Evolutionary conservation across 2,113 vertebrate species (phyloP).

Genomic region (Dromiciops gliroides): DNA sequence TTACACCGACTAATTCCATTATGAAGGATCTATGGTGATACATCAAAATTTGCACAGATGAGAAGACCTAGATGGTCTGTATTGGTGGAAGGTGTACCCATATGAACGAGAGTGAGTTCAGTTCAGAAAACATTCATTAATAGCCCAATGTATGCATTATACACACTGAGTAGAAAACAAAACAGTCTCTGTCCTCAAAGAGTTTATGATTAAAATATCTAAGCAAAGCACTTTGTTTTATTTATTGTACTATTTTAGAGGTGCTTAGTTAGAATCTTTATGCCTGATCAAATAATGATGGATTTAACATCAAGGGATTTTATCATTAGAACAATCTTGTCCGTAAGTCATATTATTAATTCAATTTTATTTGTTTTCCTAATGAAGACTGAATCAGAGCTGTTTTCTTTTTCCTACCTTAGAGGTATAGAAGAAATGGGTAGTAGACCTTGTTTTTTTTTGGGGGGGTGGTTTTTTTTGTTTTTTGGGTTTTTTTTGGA

Average conservation of each 20-base stretch:
- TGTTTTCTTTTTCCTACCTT: not conserved
- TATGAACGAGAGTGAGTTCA: not conserved
- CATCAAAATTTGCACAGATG: not conserved
- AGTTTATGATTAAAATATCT: not conserved
- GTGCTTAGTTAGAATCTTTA: not conserved
- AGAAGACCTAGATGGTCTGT: not conserved
- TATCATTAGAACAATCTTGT: not conserved
- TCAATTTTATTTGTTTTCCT: not conserved
- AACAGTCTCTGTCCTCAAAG: not conserved
- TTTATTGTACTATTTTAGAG: constrained; percentile 30
- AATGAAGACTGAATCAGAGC: not conserved
- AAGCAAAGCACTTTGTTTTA: not conserved
- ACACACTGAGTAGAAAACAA: not conserved
- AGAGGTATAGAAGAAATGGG: not conserved
- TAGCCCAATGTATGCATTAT: not conserved
- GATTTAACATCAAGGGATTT: not conserved
- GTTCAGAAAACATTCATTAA: not conserved
- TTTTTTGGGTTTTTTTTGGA: too few species aligned
- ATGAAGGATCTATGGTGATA: not conserved
- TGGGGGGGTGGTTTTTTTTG: too few species aligned
- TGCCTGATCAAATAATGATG: not conserved
- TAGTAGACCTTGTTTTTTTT: constrained; percentile 25
- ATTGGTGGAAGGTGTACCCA: not conserved
- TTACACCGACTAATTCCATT: not conserved
- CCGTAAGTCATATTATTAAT: not conserved